Evolutionary conservation across 2,888 invertebrate species (phyloP).

Genomic region (Lepetodrilus schrolli): DNA sequence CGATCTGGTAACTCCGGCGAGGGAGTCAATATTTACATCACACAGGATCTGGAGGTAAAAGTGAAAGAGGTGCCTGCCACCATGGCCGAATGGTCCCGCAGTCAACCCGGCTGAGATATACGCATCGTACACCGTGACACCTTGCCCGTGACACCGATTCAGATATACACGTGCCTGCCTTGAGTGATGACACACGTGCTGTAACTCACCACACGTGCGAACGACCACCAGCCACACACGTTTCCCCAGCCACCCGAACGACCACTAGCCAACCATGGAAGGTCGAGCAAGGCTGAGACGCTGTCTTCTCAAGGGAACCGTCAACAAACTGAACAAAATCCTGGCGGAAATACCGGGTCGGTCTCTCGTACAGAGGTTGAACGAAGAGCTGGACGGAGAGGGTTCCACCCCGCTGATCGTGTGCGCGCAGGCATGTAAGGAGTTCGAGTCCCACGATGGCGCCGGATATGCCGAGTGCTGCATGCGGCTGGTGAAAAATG

Average conservation of each 20-base stretch:
- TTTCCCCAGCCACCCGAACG: not conserved
- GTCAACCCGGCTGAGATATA: too few species aligned
- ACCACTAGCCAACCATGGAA: slow-evolving; percentile 22
- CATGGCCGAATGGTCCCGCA: too few species aligned
- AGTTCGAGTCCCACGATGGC: slow-evolving; percentile 16
- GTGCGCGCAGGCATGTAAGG: slow-evolving; percentile 45
- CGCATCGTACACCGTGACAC: too few species aligned
- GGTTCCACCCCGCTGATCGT: slow-evolving; percentile 49
- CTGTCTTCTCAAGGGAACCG: not conserved
- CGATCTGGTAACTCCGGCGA: too few species aligned
- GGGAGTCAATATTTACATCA: too few species aligned
- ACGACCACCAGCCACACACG: too few species aligned
- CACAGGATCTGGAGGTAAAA: too few species aligned
- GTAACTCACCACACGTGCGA: too few species aligned
- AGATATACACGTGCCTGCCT: too few species aligned
- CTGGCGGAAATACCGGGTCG: not conserved
- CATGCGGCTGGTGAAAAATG: slow-evolving; percentile 45
- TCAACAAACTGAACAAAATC: slow-evolving; percentile 20
- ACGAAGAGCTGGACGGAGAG: slow-evolving; percentile 50
- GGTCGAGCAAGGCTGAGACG: slow-evolving; percentile 2
- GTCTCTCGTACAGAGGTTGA: slow-evolving; percentile 15
- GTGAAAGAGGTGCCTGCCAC: too few species aligned
- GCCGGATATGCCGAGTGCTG: slow-evolving; percentile 48
- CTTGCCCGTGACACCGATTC: too few species aligned
- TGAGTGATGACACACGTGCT: too few species aligned